phyloP scores from a whole-genome alignment of 2,113 vertebrate species.

The Chunga burmeisteri region DNA sequence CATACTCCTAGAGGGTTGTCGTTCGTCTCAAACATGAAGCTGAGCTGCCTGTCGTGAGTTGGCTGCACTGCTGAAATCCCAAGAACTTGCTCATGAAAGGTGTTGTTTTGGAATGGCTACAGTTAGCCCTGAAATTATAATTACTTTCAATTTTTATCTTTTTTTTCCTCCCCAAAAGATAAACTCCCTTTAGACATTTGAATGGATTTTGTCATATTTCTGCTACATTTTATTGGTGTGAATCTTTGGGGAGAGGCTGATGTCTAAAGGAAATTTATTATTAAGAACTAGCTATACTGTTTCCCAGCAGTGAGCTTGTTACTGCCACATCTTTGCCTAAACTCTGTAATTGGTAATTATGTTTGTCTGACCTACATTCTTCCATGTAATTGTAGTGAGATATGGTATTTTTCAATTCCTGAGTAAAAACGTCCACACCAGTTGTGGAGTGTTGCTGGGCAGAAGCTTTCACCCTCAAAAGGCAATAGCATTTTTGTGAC shows the following conservation, averaged over 20 bases:
- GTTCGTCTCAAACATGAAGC: not conserved
- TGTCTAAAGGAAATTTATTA: slow-evolving; percentile 59
- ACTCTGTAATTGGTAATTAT: slow-evolving; percentile 58
- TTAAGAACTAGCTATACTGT: slow-evolving; percentile 37
- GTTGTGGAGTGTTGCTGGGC: slow-evolving; percentile 21
- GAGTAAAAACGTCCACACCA: slow-evolving; percentile 16
- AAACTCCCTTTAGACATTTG: not conserved
- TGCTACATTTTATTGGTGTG: slow-evolving; percentile 39
- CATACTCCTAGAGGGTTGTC: not conserved
- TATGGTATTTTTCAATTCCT: slow-evolving; percentile 38
- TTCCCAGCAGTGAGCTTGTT: slow-evolving; percentile 43
- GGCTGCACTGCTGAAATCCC: not conserved
- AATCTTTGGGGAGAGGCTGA: slow-evolving; percentile 46
- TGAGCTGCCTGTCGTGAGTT: not conserved
- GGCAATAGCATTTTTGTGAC: slow-evolving; percentile 10
- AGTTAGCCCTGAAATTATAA: slow-evolving; percentile 20
- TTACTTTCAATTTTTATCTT: not conserved
- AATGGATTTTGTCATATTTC: slow-evolving; percentile 33
- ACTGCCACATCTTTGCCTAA: slow-evolving; percentile 31
- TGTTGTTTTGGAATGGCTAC: not conserved
- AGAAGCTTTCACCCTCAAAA: slow-evolving; percentile 38
- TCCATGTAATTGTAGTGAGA: slow-evolving; percentile 23
- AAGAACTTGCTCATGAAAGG: not conserved
- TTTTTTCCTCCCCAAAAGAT: not conserved
- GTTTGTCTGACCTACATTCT: slow-evolving; percentile 61